Base-by-base conservation (phyloP, 2,888 invertebrate species). In the Rhagonycha fulva region DNA sequence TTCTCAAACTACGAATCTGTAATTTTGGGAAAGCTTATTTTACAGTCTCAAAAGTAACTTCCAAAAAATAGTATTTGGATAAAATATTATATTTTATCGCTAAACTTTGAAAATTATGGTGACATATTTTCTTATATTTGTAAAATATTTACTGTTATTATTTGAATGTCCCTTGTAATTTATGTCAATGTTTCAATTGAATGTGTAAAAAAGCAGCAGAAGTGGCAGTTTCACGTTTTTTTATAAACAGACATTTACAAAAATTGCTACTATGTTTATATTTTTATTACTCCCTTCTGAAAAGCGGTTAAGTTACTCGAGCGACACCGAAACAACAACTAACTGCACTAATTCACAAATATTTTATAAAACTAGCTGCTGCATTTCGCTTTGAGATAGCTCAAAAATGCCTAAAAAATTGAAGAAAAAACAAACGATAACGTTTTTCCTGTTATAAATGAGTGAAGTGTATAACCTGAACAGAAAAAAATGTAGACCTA, bases 381-480 rank as follows among this genome's bases (percentile, higher is more conserved):
- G n/a, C 47, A n/a, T n/a, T 47, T 47, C 47, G 47, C n/a, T 7
- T 47, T 47, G n/a, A 47, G n/a, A n/a, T n/a, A 47, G 5, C n/a
- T 24, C 63, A 66, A 66, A 66, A 66, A 24, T 66, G 11, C 12
- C 9, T n/a, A 66, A 66, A 66, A 66, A 66, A 66, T 47, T n/a
- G 47, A 47, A 47, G 47, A 47, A 47, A 61, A 26, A 26, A 66
- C 19, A 24, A 66, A 66, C n/a, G n/a, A 24, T 66, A 24, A 24
- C 26, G 24, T 66, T 66, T 26, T 66, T 66, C 24, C 24, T 24
- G 63, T 66, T 66, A 66, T 66, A 66, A 66, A 66, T 66, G 63
- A 66, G 63, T 66, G 63, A 66, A 66, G 63, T 66, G 63, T 66
- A 66, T 66, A 66, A 66, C 63, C 63, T 24, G 63, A 66, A 66